These are phyloP conservation scores for Orestias chungarensis DNA, from an alignment of 2,797 vertebrate genomes.

Conservation along the genomic window DNA sequence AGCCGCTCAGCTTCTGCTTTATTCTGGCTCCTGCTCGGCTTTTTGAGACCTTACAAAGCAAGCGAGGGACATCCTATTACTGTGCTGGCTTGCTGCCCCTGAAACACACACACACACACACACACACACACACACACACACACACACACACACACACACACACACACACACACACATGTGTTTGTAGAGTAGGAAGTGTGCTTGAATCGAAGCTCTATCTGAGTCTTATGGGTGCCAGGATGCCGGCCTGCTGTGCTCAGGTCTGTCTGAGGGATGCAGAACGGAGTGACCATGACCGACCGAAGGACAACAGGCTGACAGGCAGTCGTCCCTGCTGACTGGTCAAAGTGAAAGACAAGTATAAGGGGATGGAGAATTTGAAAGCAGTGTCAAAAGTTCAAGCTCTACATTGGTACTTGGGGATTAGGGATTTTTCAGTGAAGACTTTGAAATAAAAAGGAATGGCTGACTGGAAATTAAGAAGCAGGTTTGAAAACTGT, in stretches of 20 bases:
- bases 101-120: constrained; percentile 33
- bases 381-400: constrained; percentile 10
- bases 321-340: constrained; percentile 44
- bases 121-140: constrained; percentile 29
- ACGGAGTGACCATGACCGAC: constrained; percentile 48
- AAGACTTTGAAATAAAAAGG: constrained; percentile 25
- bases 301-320: constrained; percentile 49
- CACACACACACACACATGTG: constrained; percentile 18
- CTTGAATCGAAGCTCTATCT: constrained; percentile 69
- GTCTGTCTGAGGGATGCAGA: constrained; percentile 56
- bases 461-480: constrained; percentile 23
- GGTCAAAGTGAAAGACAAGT: constrained; percentile 52
- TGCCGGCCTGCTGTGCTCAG: constrained; percentile 63
- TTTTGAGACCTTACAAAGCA: constrained; percentile 55
- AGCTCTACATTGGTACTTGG: too few species aligned
- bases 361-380: constrained; percentile 30
- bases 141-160: constrained; percentile 26
- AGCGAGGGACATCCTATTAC: constrained; percentile 69
- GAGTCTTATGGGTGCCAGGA: constrained; percentile 41
- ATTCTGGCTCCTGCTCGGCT: constrained; percentile 29
- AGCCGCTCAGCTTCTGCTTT: not conserved
- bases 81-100: constrained; percentile 59
- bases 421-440: constrained; percentile 26
- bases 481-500: constrained; percentile 16
- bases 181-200: constrained; percentile 48